Conservation (phyloP, 2,888 invertebrate genomes). For the Celastrina argiolus region DNA sequence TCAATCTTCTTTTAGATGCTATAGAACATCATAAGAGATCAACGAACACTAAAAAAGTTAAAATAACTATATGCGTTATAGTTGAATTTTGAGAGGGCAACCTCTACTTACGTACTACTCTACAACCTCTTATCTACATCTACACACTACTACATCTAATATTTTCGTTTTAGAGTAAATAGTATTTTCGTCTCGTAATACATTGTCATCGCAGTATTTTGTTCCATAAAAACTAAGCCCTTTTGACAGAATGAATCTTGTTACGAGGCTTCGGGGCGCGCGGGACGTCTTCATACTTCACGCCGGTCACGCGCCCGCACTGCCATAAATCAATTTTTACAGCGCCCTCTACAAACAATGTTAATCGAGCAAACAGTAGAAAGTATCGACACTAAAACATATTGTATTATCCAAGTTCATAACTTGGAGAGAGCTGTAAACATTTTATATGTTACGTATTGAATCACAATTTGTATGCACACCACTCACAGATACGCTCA, state of each 20-base stretch:
- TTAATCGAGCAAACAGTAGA: slow-evolving; percentile 13
- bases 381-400: neutral
- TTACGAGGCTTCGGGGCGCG: neutral
- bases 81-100: too few species aligned
- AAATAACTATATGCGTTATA: too few species aligned
- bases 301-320: slow-evolving; percentile 2
- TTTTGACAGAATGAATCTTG: slow-evolving; percentile 2
- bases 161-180: too few species aligned
- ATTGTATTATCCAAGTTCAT: neutral
- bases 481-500: neutral
- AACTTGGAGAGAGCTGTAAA: neutral
- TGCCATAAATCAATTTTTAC: slow-evolving; percentile 20
- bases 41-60: too few species aligned
- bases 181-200: neutral
- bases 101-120: too few species aligned
- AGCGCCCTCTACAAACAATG: slow-evolving; percentile 14
- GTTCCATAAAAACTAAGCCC: slow-evolving; percentile 3
- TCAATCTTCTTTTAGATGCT: too few species aligned
- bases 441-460: neutral
- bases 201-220: neutral
- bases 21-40: too few species aligned
- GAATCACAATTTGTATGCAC: neutral
- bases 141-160: neutral
- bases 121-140: too few species aligned
- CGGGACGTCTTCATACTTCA: neutral